Base-by-base conservation (phyloP, 2,888 invertebrate genomes). In the Villa cingulata region DNA sequence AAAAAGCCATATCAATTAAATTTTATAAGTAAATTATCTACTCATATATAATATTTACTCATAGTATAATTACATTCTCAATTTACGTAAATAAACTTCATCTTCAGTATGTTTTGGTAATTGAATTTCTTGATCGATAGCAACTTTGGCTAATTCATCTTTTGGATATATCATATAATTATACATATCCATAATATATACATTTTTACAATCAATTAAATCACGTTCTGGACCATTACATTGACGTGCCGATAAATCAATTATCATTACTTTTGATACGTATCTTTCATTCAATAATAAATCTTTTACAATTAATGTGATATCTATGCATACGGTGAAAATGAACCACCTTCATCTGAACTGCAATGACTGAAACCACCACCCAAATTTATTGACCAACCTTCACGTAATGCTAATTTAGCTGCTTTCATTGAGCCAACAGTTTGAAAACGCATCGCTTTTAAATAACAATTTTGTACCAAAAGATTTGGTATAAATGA, bases 211-310 rank as follows among this genome's bases (percentile, higher is more conserved):
- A 41, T 74, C 73, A 50, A 78, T 72, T 60, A 87, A 86, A 64
- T 88, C 88, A 20, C 75, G 72, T 59, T 82, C 80, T 64, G 87
- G 81, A 0, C 88, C 88, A 65, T 88, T 88, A 5, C 88, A 88
- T 77, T 89, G 88, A 70, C 89, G 88, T 12, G 88, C 88, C 69
- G 89, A 87, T 61, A 88, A 71, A 66, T 89, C 89, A 14, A 89
- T 75, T 55, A 89, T 86, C 82, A 88, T 82, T 6, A 80, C 75
- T 44, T 72, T 83, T 66, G 78, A 75, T 37, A 81, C 73, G 50
- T 66, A 62, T 5, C 71, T 61, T 48, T 71, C 65, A 51, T 66
- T 60, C 39, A 71, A 64, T 58, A 83, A 73, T 9, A 86, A 68
- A 62, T 78, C 80, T 51, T 75, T 71, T 36, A 87, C 74, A 14